A percentile compares a stretch with the other conserved stretches of the same genome.
Evolutionary conservation across 2,888 invertebrate species (phyloP).

Genomic region (Meandrusa payeni): DNA sequence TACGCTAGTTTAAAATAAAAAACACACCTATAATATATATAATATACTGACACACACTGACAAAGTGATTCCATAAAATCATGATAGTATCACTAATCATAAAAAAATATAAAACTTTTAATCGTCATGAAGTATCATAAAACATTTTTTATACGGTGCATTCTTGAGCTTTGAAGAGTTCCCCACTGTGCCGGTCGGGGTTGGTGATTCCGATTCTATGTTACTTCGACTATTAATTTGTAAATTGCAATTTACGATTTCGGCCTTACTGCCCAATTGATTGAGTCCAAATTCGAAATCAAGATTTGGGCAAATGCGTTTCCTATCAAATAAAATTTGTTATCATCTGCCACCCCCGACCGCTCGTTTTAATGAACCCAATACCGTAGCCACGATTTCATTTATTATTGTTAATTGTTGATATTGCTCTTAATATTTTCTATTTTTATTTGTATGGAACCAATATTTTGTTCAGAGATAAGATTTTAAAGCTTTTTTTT

Average conservation of each 20-base stretch:
- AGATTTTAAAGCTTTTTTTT: slow-evolving; percentile 30
- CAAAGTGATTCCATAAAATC: no score
- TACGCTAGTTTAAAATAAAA: no score
- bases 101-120: slow-evolving; percentile 62
- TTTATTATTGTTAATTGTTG: slow-evolving; percentile 32
- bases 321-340: slow-evolving; percentile 24
- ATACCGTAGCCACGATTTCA: slow-evolving; percentile 48
- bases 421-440: no score
- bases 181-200: slow-evolving; percentile 68
- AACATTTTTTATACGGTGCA: slow-evolving; percentile 61
- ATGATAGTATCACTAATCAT: no score
- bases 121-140: slow-evolving; percentile 62
- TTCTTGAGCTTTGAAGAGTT: slow-evolving; percentile 53
- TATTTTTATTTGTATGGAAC: slow-evolving; percentile 3
- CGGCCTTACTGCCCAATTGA: slow-evolving; percentile 16
- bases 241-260: slow-evolving; percentile 1
- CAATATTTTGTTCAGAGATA: slow-evolving; percentile 3
- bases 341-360: slow-evolving; percentile 63
- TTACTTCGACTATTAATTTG: slow-evolving; percentile 11
- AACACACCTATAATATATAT: no score
- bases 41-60: no score
- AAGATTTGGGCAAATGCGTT: no score
- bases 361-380: slow-evolving; percentile 49
- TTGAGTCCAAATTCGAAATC: slow-evolving; percentile 29
- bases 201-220: slow-evolving; percentile 42